A percentile compares a stretch with the other conserved stretches of the same genome.
These are phyloP conservation scores for Temnothorax rugatulus DNA, from an alignment of 2,888 invertebrate genomes.

Conservation along the genomic window DNA sequence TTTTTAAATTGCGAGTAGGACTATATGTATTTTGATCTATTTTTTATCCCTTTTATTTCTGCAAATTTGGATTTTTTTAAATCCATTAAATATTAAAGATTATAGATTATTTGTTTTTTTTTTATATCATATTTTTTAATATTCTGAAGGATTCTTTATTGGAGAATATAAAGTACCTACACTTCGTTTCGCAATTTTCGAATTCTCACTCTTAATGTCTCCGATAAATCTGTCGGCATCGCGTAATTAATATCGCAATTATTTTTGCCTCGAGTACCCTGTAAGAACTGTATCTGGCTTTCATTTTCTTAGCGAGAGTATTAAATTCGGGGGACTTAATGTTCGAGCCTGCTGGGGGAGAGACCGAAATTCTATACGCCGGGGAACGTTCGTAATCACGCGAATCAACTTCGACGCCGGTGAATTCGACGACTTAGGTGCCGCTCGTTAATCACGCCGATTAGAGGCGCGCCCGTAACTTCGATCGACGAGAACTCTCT, in stretches of 20 bases:
- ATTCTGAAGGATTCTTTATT: not conserved
- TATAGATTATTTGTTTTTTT: not conserved
- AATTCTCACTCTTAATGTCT: not conserved
- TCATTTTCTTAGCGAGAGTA: conserved; percentile 43
- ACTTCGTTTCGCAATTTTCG: not conserved
- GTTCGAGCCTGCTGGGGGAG: conserved; percentile 20
- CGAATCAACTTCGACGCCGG: conserved; percentile 51
- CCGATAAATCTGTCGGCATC: not conserved
- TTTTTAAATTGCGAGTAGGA: not conserved
- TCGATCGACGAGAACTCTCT: conserved; percentile 54
- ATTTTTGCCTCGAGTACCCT: conserved; percentile 26
- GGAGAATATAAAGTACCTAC: not conserved
- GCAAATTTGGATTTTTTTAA: not conserved
- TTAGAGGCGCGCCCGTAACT: conserved; percentile 55
- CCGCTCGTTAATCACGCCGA: conserved; percentile 58
- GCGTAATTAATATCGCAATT: conserved; percentile 37
- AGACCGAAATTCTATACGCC: conserved; percentile 38
- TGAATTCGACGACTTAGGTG: conserved; percentile 56
- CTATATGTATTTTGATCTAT: not conserved
- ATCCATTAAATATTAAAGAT: not conserved
- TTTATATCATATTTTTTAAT: not conserved
- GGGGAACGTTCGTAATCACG: conserved; percentile 51
- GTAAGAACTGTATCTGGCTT: conserved; percentile 18
- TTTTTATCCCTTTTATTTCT: not conserved
- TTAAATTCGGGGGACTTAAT: conserved; percentile 42